These are phyloP conservation scores for Trematomus bernacchii DNA, from an alignment of 2,797 vertebrate species.

Conservation along the genomic window DNA sequence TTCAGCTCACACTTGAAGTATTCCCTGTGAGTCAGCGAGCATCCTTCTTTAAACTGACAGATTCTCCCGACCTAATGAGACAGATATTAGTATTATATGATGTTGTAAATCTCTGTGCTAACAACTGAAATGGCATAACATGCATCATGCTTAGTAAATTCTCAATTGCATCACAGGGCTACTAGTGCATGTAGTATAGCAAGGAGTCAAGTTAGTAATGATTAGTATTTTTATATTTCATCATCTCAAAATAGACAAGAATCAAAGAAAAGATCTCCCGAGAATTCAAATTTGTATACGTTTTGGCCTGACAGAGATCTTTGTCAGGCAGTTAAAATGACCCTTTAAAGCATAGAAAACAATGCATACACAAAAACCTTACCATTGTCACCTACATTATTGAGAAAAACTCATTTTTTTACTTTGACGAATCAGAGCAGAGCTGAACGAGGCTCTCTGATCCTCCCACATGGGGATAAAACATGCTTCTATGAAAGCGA, in stretches of 20 bases:
- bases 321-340: not conserved
- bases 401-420: too few relatives aligned
- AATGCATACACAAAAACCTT: not conserved
- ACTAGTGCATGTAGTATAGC: constrained; percentile 6
- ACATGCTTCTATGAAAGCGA: too few relatives aligned
- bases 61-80: constrained; percentile 21
- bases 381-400: not conserved
- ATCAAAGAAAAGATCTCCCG: not conserved
- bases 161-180: constrained; percentile 5
- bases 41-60: constrained; percentile 16
- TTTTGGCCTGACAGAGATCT: too few relatives aligned
- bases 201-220: constrained; percentile 22
- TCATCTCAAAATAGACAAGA: not conserved
- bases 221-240: not conserved
- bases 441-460: not conserved
- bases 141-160: constrained; percentile 2
- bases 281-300: too few relatives aligned
- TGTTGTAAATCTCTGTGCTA: constrained; percentile 18
- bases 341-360: not conserved
- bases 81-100: constrained; percentile 1
- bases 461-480: not conserved
- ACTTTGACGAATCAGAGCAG: constrained; percentile 3
- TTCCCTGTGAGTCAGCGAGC: not conserved
- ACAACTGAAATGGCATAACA: constrained; percentile 9
- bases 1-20: not conserved